phyloP scores from a whole-genome alignment of 2,888 invertebrate species.

The Chrysomela aeneicollis region DNA sequence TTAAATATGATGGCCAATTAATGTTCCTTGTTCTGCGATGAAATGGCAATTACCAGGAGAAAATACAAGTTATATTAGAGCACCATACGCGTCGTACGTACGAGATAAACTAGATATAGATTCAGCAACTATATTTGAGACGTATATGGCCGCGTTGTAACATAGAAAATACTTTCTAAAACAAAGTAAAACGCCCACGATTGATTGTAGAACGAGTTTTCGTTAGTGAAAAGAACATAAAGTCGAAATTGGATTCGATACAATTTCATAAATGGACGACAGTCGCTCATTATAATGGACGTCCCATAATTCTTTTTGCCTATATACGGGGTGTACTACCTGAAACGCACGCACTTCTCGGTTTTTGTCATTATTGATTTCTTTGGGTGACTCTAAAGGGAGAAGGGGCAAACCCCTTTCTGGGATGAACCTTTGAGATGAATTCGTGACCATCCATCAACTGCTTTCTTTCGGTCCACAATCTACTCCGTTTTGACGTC shows the following conservation, averaged over 20 bases:
- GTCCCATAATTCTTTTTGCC: no score
- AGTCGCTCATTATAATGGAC: constrained; percentile 31
- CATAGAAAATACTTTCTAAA: constrained; percentile 56
- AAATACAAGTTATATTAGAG: constrained; percentile 41
- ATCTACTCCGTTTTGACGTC: neutral
- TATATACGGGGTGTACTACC: no score
- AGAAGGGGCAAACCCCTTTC: no score
- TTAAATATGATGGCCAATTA: constrained; percentile 33
- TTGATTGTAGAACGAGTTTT: constrained; percentile 49
- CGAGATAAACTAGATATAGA: constrained; percentile 44
- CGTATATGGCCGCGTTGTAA: constrained; percentile 46
- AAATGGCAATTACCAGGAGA: constrained; percentile 39
- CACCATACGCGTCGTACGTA: constrained; percentile 40
- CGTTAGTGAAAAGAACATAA: constrained; percentile 38
- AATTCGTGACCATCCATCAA: constrained; percentile 7
- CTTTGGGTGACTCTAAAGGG: no score
- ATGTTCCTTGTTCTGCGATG: constrained; percentile 33
- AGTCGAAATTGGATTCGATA: neutral
- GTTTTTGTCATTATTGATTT: no score
- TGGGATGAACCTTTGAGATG: no score
- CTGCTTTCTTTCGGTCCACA: neutral
- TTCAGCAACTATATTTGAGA: constrained; percentile 39
- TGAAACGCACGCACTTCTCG: no score
- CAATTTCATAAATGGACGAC: neutral
- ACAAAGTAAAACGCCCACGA: constrained; percentile 56